Conservation (phyloP, 2,888 invertebrate species). For the Troglohyphantes excavatus region DNA sequence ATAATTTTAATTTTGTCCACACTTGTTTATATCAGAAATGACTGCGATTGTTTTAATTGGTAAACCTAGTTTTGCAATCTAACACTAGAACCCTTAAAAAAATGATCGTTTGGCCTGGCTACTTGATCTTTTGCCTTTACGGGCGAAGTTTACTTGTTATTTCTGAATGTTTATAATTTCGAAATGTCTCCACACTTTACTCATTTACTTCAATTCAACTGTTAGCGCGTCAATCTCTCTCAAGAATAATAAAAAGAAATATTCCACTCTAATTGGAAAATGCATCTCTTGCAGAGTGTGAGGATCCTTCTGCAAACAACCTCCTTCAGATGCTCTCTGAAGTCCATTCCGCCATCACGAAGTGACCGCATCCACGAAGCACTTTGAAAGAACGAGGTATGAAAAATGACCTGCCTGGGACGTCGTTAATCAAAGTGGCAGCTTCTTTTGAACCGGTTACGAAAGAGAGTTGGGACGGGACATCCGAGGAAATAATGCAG, state of each 20-base stretch:
- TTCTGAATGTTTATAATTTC: no score
- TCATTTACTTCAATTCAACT: neutral
- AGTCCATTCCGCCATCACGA: constrained; percentile 12
- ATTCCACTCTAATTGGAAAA: no score
- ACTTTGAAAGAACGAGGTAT: constrained; percentile 32
- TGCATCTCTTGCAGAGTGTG: neutral
- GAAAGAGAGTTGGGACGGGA: constrained; percentile 3
- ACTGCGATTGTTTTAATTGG: no score
- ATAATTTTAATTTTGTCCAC: no score
- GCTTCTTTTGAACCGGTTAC: constrained; percentile 64
- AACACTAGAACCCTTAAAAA: no score
- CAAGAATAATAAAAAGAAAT: no score
- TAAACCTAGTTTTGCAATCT: no score
- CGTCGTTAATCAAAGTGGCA: constrained; percentile 72
- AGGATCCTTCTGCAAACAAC: constrained; percentile 10
- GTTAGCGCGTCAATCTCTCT: neutral
- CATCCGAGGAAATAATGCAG: constrained; percentile 66
- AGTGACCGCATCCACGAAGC: constrained; percentile 38
- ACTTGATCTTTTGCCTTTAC: no score
- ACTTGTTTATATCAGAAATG: no score
- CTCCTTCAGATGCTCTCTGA: constrained; percentile 8
- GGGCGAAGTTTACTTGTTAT: no score
- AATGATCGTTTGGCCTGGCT: no score
- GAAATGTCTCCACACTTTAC: no score
- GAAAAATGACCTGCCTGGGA: constrained; percentile 57